A percentile compares a stretch with the other conserved stretches of the same genome.
Conservation (phyloP, 1,140 invertebrate genomes). For the Drosophila sp. region DNA sequence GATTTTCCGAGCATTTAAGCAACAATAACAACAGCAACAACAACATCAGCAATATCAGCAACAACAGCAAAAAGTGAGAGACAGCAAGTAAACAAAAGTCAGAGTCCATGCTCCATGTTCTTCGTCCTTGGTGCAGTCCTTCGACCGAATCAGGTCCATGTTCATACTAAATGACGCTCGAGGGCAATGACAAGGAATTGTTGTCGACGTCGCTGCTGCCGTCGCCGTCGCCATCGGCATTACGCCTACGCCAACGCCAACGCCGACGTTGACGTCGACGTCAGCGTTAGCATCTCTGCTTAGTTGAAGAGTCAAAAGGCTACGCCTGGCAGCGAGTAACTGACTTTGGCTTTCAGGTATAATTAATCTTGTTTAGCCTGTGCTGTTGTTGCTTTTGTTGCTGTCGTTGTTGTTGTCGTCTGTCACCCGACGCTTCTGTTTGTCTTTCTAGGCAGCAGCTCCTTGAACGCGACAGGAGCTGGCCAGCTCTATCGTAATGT, state of each 20-base stretch:
- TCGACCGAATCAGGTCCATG: conserved; percentile 7
- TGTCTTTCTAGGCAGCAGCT: conserved; percentile 61
- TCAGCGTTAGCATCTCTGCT: neutral
- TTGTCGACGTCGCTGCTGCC: conserved; percentile 28
- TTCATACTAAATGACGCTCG: conserved; percentile 69
- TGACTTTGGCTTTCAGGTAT: conserved; percentile 83
- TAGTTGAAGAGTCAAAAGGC: conserved; percentile 74
- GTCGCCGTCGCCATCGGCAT: neutral
- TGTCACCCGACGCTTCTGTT: conserved; percentile 69
- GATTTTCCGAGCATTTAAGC: conserved; percentile 76
- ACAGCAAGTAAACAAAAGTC: conserved; percentile 63
- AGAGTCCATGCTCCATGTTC: neutral
- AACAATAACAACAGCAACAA: conserved; percentile 61
- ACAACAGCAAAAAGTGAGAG: conserved; percentile 27
- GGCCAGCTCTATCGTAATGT: conserved; percentile 58
- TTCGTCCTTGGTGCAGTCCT: conserved; percentile 12
- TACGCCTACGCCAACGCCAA: neutral
- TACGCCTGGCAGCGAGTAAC: conserved; percentile 66
- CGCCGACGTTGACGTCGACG: conserved; percentile 3
- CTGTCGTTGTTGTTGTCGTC: conserved; percentile 37
- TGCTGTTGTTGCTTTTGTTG: conserved; percentile 48
- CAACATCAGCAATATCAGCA: conserved; percentile 54
- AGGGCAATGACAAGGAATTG: conserved; percentile 69
- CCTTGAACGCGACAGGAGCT: conserved; percentile 59
- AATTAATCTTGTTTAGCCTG: conserved; percentile 83